These are phyloP conservation scores for Potamarius usumacintae DNA, from an alignment of 2,113 vertebrate species.

Conservation along the genomic window DNA sequence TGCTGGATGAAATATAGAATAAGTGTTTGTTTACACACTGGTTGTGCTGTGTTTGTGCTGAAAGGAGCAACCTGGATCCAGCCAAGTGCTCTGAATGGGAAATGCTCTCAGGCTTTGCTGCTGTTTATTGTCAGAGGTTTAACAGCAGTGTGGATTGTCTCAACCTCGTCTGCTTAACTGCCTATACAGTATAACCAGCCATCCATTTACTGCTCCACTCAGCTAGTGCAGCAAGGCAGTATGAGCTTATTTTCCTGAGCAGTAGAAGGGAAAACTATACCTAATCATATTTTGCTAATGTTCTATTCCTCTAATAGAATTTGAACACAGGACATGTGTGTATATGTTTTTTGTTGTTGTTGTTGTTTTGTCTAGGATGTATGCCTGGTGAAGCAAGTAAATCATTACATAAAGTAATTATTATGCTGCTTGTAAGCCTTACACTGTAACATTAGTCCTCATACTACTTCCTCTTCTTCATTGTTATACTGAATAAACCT, in stretches of 20 bases:
- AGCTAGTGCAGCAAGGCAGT: not conserved
- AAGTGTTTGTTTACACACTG: constrained; percentile 64
- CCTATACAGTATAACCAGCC: constrained; percentile 6
- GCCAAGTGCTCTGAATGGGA: not conserved
- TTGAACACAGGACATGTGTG: not conserved
- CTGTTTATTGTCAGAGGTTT: constrained; percentile 13
- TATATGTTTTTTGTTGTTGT: not conserved
- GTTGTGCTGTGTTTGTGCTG: not conserved
- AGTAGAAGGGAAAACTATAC: constrained; percentile 1
- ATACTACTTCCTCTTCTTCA: not conserved
- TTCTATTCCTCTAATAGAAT: constrained; percentile 11
- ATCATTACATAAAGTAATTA: constrained; percentile 1
- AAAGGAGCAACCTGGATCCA: constrained; percentile 15
- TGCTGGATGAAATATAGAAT: constrained; percentile 60
- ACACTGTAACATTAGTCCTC: not conserved
- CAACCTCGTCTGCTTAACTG: not conserved
- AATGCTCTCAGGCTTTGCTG: not conserved
- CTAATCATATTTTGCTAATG: not conserved
- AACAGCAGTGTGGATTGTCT: constrained; percentile 2
- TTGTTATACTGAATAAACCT: not conserved
- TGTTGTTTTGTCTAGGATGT: not conserved
- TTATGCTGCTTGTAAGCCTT: not conserved
- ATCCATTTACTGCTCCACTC: not conserved
- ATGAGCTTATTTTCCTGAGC: constrained; percentile 6
- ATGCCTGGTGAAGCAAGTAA: not conserved